Conservation (phyloP, 2,888 invertebrate genomes). For the Fissipunctia ypsillon region DNA sequence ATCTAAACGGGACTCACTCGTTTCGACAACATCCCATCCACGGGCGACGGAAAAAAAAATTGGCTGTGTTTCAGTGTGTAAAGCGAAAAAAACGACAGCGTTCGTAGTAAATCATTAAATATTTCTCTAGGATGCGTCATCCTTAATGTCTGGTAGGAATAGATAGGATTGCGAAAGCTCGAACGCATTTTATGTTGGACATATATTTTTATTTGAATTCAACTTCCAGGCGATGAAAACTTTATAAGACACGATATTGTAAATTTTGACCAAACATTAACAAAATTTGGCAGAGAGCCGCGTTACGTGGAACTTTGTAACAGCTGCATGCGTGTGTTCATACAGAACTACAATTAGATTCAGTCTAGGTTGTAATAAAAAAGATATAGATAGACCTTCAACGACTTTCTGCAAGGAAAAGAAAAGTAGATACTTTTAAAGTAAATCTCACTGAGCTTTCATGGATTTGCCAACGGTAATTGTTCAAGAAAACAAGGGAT, state of each 20-base stretch:
- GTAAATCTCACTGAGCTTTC: background rate
- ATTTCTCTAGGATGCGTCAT: conserved; percentile 79
- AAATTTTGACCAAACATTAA: conserved; percentile 63
- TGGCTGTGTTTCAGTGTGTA: conserved; percentile 83
- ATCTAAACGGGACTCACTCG: conserved; percentile 86
- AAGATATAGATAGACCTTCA: conserved; percentile 30
- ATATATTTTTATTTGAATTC: conserved; percentile 69
- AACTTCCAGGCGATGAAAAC: conserved; percentile 71
- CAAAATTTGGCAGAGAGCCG: conserved; percentile 63
- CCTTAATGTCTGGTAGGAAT: conserved; percentile 72
- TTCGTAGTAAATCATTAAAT: conserved; percentile 81
- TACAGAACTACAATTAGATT: conserved; percentile 52
- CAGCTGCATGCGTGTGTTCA: conserved; percentile 56
- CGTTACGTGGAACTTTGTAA: conserved; percentile 64
- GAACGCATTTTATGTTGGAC: conserved; percentile 65
- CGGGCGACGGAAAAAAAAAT: conserved; percentile 79
- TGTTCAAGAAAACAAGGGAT: background rate
- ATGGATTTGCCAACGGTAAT: no score
- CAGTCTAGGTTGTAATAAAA: conserved; percentile 37
- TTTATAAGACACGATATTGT: conserved; percentile 66
- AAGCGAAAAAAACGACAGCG: conserved; percentile 70
- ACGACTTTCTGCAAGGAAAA: conserved; percentile 6
- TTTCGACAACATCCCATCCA: conserved; percentile 78
- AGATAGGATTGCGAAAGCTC: conserved; percentile 75
- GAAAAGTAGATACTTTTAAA: background rate